Evolutionary conservation across 2,113 vertebrate species (phyloP), one percentile per base, ranked within the genome.

Genomic region (Lophura nycthemera): DNA sequence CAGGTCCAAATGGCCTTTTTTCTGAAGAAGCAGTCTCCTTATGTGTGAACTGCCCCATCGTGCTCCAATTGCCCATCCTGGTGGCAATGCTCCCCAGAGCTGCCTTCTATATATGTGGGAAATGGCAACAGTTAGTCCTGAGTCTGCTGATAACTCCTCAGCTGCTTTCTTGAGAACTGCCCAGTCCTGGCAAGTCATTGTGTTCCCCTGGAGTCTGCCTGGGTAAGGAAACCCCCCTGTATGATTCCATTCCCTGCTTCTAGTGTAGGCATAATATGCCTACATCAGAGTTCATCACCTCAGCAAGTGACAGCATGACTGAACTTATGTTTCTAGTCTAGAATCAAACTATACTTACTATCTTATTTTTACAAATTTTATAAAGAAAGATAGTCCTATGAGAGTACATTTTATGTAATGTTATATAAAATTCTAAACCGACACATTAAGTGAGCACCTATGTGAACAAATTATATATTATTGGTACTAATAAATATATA

Each of bases 281-380:
- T 32, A 10, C 30, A 57, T 6, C 18, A n/a, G 56, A 20, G 56
- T 11, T 57, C 10, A 15, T 57, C 17, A 32, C 30, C 30, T 57
- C 30, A 57, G 56, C 30, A 57, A 20, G 30, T 50, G 6, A 7
- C 16, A 24, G 45, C 19, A 74, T 3, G 3, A 66, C 47, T 65
- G 2, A 6, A 34, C 57, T 71, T 54, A 29, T 52, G 3, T 54
- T 83, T 78, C 22, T 57, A 6, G 2, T 56, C 11, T 57, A 65
- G 36, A 72, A 89, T 1, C 4, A 6, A 21, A 1, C 13, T 69
- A 2, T 27, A 5, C 4, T 16, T 32, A 0, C 2, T 29, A 30
- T n/a, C 0, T 16, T 20, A 71, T 56, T 59, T 56, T 56, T 13
- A 80, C 8, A 0, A 59, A 32, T 79, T 76, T 86, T 67, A 16